Evolutionary conservation across 2,888 invertebrate genomes (phyloP), one percentile per base, ranked within the genome.

Genomic region (Pharmacophagus antenor): DNA sequence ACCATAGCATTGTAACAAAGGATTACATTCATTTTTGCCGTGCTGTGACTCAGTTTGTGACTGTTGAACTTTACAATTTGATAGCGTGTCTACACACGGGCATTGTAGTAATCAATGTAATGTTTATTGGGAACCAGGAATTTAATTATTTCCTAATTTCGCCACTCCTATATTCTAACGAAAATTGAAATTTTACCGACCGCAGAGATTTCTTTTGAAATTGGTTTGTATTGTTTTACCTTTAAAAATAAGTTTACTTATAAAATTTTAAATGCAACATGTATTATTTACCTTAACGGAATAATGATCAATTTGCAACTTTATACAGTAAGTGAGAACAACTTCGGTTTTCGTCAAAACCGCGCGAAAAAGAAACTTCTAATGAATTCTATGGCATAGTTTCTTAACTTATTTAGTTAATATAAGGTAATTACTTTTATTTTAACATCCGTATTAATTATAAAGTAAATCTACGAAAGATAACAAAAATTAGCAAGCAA

Each of bases 401-500:
- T 31, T 12, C 3, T 31, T 31, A 31, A 31, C 12, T 15, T 8
- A 10, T 3, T 31, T 31, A 31, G 17, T 17, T n/a, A 42, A 15
- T 37, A 37, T 37, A 37, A 37, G 4, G 12, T 15, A 7, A n/a
- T 17, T 42, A 3, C 1, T 17, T 42, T 42, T 27, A 6, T 42
- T 17, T 10, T 56, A 41, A 48, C 48, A 15, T 49, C 2, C 41
- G 15, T 49, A 49, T 41, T 49, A 56, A 42, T 49, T 42, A 37
- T 25, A 25, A 15, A 31, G 42, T 37, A 41, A 62, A 62, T 63
- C 58, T 64, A 25, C 46, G 37, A 27, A 48, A 66, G 73, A 72
- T 72, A 73, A 72, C 68, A 60, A 58, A 69, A 71, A 72, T 73
- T 74, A 74, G 72, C 73, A 71, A 72, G 63, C 67, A 59, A 58